Evolutionary conservation across 2,888 invertebrate species (phyloP).

Genomic region (Aricia artaxerxes): DNA sequence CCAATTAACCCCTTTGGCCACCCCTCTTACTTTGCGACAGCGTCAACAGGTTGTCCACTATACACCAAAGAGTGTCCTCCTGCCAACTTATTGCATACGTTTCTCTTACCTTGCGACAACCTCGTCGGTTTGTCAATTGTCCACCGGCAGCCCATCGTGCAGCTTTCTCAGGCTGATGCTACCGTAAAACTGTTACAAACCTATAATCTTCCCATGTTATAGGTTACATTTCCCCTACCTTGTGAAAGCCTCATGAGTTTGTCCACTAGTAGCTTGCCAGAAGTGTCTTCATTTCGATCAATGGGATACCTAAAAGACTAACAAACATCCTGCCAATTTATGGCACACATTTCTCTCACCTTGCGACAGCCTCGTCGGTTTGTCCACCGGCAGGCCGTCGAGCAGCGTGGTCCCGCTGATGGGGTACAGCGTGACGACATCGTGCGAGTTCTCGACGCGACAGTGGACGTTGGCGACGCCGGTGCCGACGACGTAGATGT

Average conservation of each 20-base stretch:
- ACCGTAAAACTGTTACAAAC: too few species aligned
- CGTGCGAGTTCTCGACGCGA: conserved; percentile 91
- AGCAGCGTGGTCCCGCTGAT: conserved; percentile 85
- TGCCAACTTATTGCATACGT: too few species aligned
- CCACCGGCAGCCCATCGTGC: conserved; percentile 87
- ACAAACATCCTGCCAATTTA: too few species aligned
- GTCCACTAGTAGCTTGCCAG: conserved; percentile 62
- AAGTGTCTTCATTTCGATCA: too few species aligned
- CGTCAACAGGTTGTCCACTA: conserved; percentile 63
- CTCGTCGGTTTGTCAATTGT: conserved; percentile 86
- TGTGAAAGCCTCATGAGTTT: conserved; percentile 89
- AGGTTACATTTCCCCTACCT: conserved; percentile 76
- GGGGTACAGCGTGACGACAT: conserved; percentile 92
- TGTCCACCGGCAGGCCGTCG: conserved; percentile 86
- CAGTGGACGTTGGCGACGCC: conserved; percentile 93
- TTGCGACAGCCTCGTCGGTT: conserved; percentile 89
- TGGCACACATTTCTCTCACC: conserved; percentile 73
- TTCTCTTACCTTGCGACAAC: conserved; percentile 87
- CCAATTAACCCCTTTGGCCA: too few species aligned
- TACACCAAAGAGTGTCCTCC: too few species aligned
- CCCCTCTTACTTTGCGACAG: conserved; percentile 87
- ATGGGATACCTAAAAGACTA: too few species aligned
- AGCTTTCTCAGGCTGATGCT: conserved; percentile 62
- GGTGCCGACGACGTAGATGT: conserved; percentile 91
- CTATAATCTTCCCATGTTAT: too few species aligned